Evolutionary conservation across 2,888 invertebrate species (phyloP), one percentile per base, ranked within the genome.

Genomic region (Idaea straminata): DNA sequence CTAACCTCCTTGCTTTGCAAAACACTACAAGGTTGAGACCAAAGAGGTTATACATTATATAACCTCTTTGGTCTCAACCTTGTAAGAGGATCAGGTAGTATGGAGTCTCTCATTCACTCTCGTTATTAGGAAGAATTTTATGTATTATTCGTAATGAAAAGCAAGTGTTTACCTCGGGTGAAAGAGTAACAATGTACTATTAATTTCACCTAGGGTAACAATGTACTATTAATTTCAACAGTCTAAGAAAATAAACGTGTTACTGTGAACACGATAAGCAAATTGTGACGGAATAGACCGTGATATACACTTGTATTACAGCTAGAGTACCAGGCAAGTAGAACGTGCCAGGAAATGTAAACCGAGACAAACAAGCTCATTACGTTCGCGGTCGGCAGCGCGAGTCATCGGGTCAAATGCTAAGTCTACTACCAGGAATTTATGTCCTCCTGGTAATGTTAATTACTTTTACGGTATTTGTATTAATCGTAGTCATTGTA

Each of bases 361-460:
- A 83, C 81, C 73, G 79, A 81, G 83, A 83, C 83, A 85, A 84
- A 84, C 83, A 83, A 80, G 82, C 83, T 85, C 83, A 84, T 84
- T 84, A 84, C 80, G 73, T 73, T 69, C 79, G 80, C 77, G 83
- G 83, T 80, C 75, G 75, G 80, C 69, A 74, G 74, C 71, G 76
- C 69, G 73, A 65, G 59, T 67, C 59, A 57, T 63, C 62, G 61
- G 63, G 63, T 66, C 66, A 68, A 70, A 61, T 62, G 61, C 60
- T 63, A 65, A 57, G 62, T 66, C 65, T 66, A 64, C 62, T 63
- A 59, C 59, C 66, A 58, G 35, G 64, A 63, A 67, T 71, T 69
- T 72, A 71, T 69, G 64, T 61, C 57, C 58, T 61, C 57, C 65
- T 65, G 59, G 64, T 65, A 64, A 25, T 58, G 25, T n/a, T n/a